Evolutionary conservation across 2,888 invertebrate genomes (phyloP).

Genomic region (Ormyrus pomaceus): DNA sequence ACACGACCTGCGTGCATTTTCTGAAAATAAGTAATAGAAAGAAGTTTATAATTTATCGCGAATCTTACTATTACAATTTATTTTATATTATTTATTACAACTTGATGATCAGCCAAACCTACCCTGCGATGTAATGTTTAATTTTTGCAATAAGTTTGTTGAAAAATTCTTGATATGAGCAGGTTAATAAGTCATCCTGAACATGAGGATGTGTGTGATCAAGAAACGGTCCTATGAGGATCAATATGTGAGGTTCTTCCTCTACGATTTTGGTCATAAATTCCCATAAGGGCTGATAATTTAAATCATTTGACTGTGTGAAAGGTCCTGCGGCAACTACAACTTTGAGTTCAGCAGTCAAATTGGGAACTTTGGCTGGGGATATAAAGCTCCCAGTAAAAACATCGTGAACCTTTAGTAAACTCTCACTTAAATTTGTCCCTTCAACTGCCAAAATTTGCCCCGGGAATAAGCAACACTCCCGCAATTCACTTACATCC

Average conservation of each 20-base stretch:
- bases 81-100: background rate
- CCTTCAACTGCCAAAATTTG: constrained; percentile 88
- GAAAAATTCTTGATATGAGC: constrained; percentile 86
- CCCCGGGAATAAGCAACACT: constrained; percentile 86
- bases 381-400: constrained; percentile 76
- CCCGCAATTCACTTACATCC: constrained; percentile 77
- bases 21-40: constrained; percentile 73
- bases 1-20: constrained; percentile 82
- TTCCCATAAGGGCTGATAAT: constrained; percentile 89
- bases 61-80: background rate
- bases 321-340: constrained; percentile 91
- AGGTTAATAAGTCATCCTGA: constrained; percentile 79
- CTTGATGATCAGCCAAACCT: constrained; percentile 59
- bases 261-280: constrained; percentile 82
- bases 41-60: constrained; percentile 12
- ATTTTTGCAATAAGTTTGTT: constrained; percentile 82
- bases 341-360: constrained; percentile 76
- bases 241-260: constrained; percentile 86
- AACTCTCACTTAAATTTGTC: constrained; percentile 83
- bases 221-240: constrained; percentile 91
- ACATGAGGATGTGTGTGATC: constrained; percentile 83
- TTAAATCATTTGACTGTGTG: constrained; percentile 85
- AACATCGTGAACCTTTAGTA: constrained; percentile 82
- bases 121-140: constrained; percentile 81
- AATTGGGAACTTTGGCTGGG: constrained; percentile 75